These are phyloP conservation scores for Hylaeus anthracinus DNA, from an alignment of 1,140 invertebrate species.

Conservation along the genomic window DNA sequence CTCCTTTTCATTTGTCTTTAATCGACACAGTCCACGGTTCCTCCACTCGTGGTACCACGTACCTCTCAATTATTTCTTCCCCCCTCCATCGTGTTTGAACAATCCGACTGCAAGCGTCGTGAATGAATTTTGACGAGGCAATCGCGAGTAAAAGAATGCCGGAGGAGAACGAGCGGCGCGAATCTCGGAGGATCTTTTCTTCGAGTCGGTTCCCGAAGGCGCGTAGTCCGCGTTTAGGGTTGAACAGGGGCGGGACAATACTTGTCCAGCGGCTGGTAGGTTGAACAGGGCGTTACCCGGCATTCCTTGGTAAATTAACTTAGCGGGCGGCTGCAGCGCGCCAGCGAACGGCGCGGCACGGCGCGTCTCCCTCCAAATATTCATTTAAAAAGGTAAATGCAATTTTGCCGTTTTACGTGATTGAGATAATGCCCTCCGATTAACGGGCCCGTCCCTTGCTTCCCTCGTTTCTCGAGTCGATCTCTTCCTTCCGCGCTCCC, in stretches of 20 bases:
- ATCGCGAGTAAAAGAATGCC: neutral
- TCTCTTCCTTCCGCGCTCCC: conserved; percentile 28
- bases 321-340: conserved; percentile 76
- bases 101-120: no score
- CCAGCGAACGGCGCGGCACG: conserved; percentile 45
- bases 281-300: conserved; percentile 79
- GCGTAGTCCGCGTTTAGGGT: conserved; percentile 50
- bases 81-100: no score
- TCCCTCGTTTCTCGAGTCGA: conserved; percentile 24
- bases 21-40: no score
- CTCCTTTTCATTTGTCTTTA: no score
- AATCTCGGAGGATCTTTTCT: conserved; percentile 9
- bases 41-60: no score
- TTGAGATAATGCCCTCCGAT: conserved; percentile 81
- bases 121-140: no score
- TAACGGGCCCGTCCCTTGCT: conserved; percentile 71
- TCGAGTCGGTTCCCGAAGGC: conserved; percentile 20
- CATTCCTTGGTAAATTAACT: conserved; percentile 82
- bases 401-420: conserved; percentile 82
- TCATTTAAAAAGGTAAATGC: conserved; percentile 82
- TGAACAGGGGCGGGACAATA: conserved; percentile 65
- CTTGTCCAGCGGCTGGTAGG: conserved; percentile 69
- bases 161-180: neutral
- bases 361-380: conserved; percentile 79
- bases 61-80: no score